These are phyloP conservation scores for Parapristionchus giblindavisi DNA, from an alignment of 2,888 invertebrate genomes.

Conservation along the genomic window DNA sequence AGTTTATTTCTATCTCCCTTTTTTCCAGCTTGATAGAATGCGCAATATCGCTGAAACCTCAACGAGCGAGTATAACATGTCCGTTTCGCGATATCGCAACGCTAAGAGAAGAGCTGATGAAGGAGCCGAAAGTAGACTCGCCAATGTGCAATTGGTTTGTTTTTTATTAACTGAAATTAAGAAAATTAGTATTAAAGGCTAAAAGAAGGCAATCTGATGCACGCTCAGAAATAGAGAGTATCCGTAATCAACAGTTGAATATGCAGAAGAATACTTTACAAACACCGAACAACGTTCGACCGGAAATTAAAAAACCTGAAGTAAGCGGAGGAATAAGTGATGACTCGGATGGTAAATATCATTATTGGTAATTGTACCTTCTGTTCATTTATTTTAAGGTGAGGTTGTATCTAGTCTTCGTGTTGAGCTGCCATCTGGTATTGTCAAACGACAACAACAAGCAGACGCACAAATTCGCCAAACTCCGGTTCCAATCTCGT, in stretches of 20 bases:
- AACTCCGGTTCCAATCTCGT: too few relatives aligned
- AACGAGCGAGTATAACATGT: background rate
- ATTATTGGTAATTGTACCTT: background rate
- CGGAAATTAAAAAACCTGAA: too few relatives aligned
- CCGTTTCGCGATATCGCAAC: background rate
- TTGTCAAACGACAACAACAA: too few relatives aligned
- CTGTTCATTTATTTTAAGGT: background rate
- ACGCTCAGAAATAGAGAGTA: too few relatives aligned
- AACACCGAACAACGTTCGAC: too few relatives aligned
- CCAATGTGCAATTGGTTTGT: background rate
- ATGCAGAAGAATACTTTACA: too few relatives aligned
- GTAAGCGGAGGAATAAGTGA: background rate
- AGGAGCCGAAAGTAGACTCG: background rate
- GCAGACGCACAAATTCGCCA: too few relatives aligned
- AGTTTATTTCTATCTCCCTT: background rate
- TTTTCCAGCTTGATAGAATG: slow-evolving; percentile 9
- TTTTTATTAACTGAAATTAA: too few relatives aligned
- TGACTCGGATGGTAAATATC: slow-evolving; percentile 22
- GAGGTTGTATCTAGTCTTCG: background rate
- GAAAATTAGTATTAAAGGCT: too few relatives aligned
- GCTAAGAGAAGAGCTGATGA: background rate
- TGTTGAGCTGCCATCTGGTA: slow-evolving; percentile 3
- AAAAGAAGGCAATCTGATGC: too few relatives aligned
- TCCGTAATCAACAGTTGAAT: too few relatives aligned
- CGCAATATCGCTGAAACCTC: background rate